Evolutionary conservation across 1,140 invertebrate genomes (phyloP).

Genomic region (Hyles euphorbiae): DNA sequence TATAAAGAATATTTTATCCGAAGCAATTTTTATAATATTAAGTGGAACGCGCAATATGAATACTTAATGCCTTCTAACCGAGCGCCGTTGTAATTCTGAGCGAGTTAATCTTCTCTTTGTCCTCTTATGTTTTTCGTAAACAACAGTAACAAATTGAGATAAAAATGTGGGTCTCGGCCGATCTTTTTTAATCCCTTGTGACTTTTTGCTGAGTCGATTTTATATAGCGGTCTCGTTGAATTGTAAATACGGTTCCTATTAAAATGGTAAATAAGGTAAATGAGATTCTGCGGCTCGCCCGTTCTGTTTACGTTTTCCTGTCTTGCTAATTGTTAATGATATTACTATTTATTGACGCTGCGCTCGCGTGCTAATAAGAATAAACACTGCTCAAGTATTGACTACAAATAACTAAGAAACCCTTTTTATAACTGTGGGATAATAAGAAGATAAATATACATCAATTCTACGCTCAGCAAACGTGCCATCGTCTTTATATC

Average conservation of each 20-base stretch:
- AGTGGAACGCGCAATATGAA: slow-evolving; percentile 25
- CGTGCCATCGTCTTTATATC: no score
- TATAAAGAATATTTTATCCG: slow-evolving; percentile 22
- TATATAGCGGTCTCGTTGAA: slow-evolving; percentile 33
- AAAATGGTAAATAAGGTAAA: slow-evolving; percentile 24
- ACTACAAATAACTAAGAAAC: no score
- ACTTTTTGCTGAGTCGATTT: slow-evolving; percentile 30
- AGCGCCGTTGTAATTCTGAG: slow-evolving; percentile 25
- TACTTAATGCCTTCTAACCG: slow-evolving; percentile 27
- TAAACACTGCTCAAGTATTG: no score
- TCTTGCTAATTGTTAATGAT: neutral
- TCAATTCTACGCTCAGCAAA: no score
- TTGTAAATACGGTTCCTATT: slow-evolving; percentile 37
- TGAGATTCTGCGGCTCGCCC: slow-evolving; percentile 15
- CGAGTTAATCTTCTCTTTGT: slow-evolving; percentile 37
- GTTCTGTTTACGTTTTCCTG: slow-evolving; percentile 3
- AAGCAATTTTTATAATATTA: slow-evolving; percentile 23
- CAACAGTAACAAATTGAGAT: slow-evolving; percentile 51
- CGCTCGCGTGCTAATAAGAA: no score
- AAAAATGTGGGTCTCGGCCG: slow-evolving; percentile 46
- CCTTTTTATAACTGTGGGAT: no score
- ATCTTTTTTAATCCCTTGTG: slow-evolving; percentile 49
- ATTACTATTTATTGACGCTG: no score
- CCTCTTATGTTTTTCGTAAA: slow-evolving; percentile 39
- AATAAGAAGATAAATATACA: no score